Base-by-base conservation (phyloP, 2,113 vertebrate genomes). In the Jaculus jaculus region DNA sequence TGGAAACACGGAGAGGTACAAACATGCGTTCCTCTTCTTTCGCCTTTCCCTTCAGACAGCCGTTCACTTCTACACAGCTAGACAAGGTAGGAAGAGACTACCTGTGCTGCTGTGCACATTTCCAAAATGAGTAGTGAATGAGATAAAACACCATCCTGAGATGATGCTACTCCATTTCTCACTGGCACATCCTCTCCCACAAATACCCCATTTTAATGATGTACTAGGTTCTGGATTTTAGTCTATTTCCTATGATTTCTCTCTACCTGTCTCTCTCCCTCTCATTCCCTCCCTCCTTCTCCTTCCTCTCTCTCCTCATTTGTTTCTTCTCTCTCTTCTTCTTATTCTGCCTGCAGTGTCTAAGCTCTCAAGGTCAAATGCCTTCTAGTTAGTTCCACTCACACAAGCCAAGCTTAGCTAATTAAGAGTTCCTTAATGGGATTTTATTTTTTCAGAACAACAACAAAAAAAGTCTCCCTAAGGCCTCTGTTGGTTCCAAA, bases 391-490 rank as follows among this genome's bases (percentile, higher is more conserved):
- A 28, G 2, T 82, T 26, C 75, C 26, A 32, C 2, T 23, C 5
- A 16, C 24, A 54, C 20, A 30, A 26, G 18, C 9, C 24, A 77
- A 69, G 10, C 4, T n/a, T 61, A 15, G 7, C 9, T 75, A 84
- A 95, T 72, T 47, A 60, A 80, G 77, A 84, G 73, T 66, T 83
- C 39, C 66, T 65, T 34, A 24, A 93, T 84, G 84, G 28, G 12
- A 72, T 24, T 87, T 80, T 80, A 21, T 73, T 54, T 93, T 54
- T 54, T 54, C 54, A 54, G 15, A 54, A 61, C 54, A 65, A 1
- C 3, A 63, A 32, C 81, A 92, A 77, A 79, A 39, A 4, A 16
- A 28, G 10, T 87, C 16, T 81, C 16, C n/a, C 21, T 79, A 66
- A 87, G 71, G 17, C 32, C 3, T 90, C 65, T 77, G 10, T 65